phyloP scores from a whole-genome alignment of 2,888 invertebrate species.

The Agonopterix alstromeriana region DNA sequence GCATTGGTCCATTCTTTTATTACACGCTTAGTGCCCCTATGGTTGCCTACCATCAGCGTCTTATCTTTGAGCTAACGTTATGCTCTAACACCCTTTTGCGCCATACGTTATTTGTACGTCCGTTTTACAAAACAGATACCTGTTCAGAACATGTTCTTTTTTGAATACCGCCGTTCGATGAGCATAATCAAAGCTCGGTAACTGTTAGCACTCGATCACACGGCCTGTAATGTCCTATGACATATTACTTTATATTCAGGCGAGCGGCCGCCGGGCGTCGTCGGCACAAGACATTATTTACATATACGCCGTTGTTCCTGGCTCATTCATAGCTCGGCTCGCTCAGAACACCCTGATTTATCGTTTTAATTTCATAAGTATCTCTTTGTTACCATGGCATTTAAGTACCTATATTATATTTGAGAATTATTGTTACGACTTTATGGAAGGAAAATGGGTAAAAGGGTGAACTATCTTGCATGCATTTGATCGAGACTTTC shows the following conservation, averaged over 20 bases:
- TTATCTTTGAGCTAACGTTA: slow-evolving; percentile 54
- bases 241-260: slow-evolving; percentile 64
- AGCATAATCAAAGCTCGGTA: slow-evolving; percentile 12
- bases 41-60: slow-evolving; percentile 24
- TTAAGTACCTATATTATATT: slow-evolving; percentile 44
- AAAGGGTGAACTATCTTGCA: too few relatives aligned
- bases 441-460: too few relatives aligned
- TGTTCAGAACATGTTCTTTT: slow-evolving; percentile 15
- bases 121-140: slow-evolving; percentile 43
- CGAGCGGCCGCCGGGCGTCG: slow-evolving; percentile 24
- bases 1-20: slow-evolving; percentile 13
- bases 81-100: slow-evolving; percentile 57
- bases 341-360: slow-evolving; percentile 61
- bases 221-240: slow-evolving; percentile 42
- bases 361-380: slow-evolving; percentile 75
- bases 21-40: slow-evolving; percentile 33
- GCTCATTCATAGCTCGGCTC: slow-evolving; percentile 60
- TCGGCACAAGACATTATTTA: slow-evolving; percentile 62
- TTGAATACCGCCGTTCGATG: not conserved
- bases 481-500: too few relatives aligned
- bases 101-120: slow-evolving; percentile 46
- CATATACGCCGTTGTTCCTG: slow-evolving; percentile 68
- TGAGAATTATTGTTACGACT: slow-evolving; percentile 40
- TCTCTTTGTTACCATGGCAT: slow-evolving; percentile 67
- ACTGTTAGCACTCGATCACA: slow-evolving; percentile 44